phyloP scores from a whole-genome alignment of 35 echinoderm and acorn worm genomes.

The Heliocidaris tuberculata region DNA sequence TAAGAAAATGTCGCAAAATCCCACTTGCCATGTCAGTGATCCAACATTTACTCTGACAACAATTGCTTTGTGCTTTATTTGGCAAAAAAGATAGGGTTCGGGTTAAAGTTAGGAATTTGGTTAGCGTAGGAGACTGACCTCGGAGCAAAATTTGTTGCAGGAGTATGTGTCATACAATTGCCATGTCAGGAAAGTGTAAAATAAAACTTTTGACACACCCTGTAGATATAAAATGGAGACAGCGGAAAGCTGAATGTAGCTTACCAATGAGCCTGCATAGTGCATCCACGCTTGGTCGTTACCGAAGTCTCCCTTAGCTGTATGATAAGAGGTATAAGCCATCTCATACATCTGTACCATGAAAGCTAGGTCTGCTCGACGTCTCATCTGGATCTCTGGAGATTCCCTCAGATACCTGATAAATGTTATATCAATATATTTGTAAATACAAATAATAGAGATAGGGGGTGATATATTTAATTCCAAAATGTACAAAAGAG shows the following conservation, averaged over 20 bases:
- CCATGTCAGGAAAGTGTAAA: too few species aligned
- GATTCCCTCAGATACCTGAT: constrained; percentile 86
- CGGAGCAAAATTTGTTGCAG: too few species aligned
- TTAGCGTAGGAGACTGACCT: too few species aligned
- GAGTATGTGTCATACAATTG: too few species aligned
- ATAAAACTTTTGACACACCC: too few species aligned
- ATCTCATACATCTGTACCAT: constrained; percentile 97
- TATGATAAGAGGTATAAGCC: constrained; percentile 94
- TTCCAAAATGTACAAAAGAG: not conserved
- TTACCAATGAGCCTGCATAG: constrained; percentile 89
- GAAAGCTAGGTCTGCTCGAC: constrained; percentile 93
- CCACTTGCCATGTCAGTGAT: too few species aligned
- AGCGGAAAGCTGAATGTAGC: not conserved
- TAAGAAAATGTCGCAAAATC: too few species aligned
- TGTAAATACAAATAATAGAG: not conserved
- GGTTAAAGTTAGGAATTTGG: too few species aligned
- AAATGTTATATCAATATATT: not conserved
- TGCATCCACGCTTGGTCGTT: constrained; percentile 97
- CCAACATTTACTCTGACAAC: too few species aligned
- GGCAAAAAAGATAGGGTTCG: too few species aligned
- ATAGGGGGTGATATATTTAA: not conserved
- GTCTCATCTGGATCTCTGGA: constrained; percentile 95
- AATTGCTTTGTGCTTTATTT: too few species aligned
- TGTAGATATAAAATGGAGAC: too few species aligned
- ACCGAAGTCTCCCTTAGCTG: constrained; percentile 93